phyloP scores from a whole-genome alignment of 35 echinoderm and acorn worm species.

The Heliocidaris tuberculata region DNA sequence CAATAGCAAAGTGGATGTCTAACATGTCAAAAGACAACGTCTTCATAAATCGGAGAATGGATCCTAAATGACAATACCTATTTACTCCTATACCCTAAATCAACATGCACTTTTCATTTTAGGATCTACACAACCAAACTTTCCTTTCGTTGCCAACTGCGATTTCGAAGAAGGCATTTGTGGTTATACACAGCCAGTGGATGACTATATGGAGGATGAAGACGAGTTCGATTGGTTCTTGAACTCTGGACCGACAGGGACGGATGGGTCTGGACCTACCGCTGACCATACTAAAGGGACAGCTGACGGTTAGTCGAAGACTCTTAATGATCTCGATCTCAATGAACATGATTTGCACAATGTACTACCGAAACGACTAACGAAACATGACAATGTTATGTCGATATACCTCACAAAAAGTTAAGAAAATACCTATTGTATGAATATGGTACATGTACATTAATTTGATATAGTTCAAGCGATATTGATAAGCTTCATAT shows the following conservation, averaged over 20 bases:
- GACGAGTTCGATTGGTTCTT: conserved; percentile 38
- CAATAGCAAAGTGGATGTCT: too few relatives aligned
- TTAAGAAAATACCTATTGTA: too few relatives aligned
- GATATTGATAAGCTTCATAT: too few relatives aligned
- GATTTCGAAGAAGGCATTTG: conserved; percentile 14
- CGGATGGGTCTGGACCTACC: neutral
- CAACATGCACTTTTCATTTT: neutral
- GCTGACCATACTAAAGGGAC: conserved; percentile 28
- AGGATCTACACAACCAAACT: neutral
- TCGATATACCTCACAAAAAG: too few relatives aligned
- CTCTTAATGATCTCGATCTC: neutral
- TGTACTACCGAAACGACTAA: too few relatives aligned
- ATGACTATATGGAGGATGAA: neutral
- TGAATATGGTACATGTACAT: too few relatives aligned
- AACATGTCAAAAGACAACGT: too few relatives aligned
- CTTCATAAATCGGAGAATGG: too few relatives aligned
- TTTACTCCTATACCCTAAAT: too few relatives aligned
- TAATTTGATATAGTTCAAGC: too few relatives aligned
- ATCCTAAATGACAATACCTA: too few relatives aligned
- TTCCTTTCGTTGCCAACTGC: neutral
- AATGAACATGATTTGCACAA: neutral
- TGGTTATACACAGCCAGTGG: conserved; percentile 1
- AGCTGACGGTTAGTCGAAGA: neutral
- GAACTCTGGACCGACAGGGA: conserved; percentile 21
- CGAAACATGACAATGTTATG: too few relatives aligned